Percentiles rank a stretch among this genome's conserved stretches.
These are phyloP conservation scores for Ornithoptera priamus DNA, from an alignment of 2,888 invertebrate species.

Conservation along the genomic window DNA sequence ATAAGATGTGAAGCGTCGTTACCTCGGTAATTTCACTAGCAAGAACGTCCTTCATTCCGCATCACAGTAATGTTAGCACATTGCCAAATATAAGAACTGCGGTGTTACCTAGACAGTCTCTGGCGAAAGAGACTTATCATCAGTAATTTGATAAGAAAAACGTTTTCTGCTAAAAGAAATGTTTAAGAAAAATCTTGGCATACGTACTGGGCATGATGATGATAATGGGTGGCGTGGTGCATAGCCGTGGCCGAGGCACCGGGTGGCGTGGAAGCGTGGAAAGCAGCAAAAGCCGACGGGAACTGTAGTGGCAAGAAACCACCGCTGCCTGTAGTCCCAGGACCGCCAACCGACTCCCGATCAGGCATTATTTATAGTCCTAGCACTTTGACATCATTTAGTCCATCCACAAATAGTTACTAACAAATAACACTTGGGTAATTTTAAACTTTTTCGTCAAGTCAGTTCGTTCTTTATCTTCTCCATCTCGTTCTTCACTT, in stretches of 20 bases:
- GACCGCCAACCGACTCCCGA: conserved; percentile 77
- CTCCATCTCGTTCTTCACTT: conserved; percentile 52
- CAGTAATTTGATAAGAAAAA: too few species aligned
- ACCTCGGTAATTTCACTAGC: too few species aligned
- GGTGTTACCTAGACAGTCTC: too few species aligned
- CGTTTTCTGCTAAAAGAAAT: not conserved
- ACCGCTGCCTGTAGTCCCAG: conserved; percentile 78
- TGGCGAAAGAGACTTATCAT: too few species aligned
- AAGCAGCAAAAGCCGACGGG: conserved; percentile 80
- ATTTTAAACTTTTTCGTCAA: conserved; percentile 47
- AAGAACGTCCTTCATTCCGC: too few species aligned
- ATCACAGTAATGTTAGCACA: too few species aligned
- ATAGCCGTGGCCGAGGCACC: conserved; percentile 80
- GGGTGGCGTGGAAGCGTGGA: conserved; percentile 82
- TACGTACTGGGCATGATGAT: conserved; percentile 77
- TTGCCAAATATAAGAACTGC: too few species aligned
- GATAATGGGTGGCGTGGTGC: conserved; percentile 79
- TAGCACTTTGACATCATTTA: conserved; percentile 54
- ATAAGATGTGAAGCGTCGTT: too few species aligned
- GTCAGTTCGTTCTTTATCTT: conserved; percentile 65
- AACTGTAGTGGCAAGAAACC: conserved; percentile 80
- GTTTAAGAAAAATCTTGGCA: conserved; percentile 19
- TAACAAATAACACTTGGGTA: conserved; percentile 33
- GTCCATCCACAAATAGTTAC: conserved; percentile 39
- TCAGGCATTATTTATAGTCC: conserved; percentile 75